These are phyloP conservation scores for Cnemophilus loriae DNA, from an alignment of 2,113 vertebrate species.

Conservation along the genomic window DNA sequence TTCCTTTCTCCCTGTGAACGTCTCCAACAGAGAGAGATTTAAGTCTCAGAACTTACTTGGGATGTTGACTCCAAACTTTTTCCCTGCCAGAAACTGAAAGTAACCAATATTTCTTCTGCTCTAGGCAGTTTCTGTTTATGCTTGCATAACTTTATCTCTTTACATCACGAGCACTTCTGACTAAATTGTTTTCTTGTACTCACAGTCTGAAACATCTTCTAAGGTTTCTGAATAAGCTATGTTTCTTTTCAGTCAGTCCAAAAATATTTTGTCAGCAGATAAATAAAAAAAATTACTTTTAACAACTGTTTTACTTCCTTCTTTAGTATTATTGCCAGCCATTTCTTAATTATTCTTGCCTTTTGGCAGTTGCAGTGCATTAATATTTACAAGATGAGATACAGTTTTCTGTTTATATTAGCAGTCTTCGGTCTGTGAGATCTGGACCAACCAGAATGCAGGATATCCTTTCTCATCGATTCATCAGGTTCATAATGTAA, in stretches of 20 bases:
- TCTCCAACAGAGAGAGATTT: neutral
- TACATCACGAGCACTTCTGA: slow-evolving; percentile 11
- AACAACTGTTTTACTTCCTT: slow-evolving; percentile 40
- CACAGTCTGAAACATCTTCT: slow-evolving; percentile 7
- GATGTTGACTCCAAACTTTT: neutral
- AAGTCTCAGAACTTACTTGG: neutral
- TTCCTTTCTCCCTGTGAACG: neutral
- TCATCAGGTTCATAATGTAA: slow-evolving; percentile 84
- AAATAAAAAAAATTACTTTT: slow-evolving; percentile 34
- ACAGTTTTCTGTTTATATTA: slow-evolving; percentile 82
- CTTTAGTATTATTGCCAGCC: slow-evolving; percentile 39
- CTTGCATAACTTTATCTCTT: slow-evolving; percentile 17
- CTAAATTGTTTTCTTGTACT: slow-evolving; percentile 42
- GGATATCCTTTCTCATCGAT: slow-evolving; percentile 83
- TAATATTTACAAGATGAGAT: slow-evolving; percentile 78
- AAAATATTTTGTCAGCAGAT: slow-evolving; percentile 52
- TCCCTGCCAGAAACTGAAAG: neutral
- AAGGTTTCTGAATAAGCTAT: neutral
- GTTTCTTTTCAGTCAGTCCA: slow-evolving; percentile 9
- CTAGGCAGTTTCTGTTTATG: neutral
- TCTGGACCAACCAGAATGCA: slow-evolving; percentile 83
- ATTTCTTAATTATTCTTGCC: slow-evolving; percentile 54
- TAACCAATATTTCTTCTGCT: neutral
- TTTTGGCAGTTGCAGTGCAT: slow-evolving; percentile 63
- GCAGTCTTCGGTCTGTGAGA: slow-evolving; percentile 84